These are phyloP conservation scores for Rambutsinella grinnellia DNA, from an alignment of 2,888 invertebrate species.

Conservation along the genomic window DNA sequence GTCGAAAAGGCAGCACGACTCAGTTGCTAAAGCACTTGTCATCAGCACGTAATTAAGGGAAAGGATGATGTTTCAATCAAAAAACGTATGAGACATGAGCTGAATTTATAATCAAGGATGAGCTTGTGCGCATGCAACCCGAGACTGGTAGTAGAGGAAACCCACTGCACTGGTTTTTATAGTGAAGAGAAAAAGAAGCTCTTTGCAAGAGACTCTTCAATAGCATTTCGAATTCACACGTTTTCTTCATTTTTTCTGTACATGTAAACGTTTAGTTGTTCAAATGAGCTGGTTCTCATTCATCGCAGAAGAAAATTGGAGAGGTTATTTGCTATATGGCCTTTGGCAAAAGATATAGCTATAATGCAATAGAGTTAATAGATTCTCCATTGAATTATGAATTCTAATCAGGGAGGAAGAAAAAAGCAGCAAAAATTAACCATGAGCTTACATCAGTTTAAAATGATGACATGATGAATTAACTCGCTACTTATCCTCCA, in stretches of 20 bases:
- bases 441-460: slow-evolving; percentile 10
- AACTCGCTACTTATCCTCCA: neutral
- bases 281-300: slow-evolving; percentile 1
- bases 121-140: neutral
- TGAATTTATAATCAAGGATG: slow-evolving; percentile 61
- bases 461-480: slow-evolving; percentile 49
- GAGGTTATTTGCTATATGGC: slow-evolving; percentile 20
- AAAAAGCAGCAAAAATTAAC: slow-evolving; percentile 17
- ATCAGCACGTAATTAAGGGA: slow-evolving; percentile 55
- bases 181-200: neutral
- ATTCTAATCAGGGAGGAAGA: slow-evolving; percentile 45
- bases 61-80: slow-evolving; percentile 63
- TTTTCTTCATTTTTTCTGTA: too few relatives aligned
- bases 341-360: too few relatives aligned
- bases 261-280: too few relatives aligned
- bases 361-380: neutral
- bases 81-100: slow-evolving; percentile 56
- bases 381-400: slow-evolving; percentile 1
- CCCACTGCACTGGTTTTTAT: neutral
- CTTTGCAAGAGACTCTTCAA: neutral
- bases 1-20: slow-evolving; percentile 27
- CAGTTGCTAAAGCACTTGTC: slow-evolving; percentile 44
- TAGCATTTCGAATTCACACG: too few relatives aligned
- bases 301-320: neutral
- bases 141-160: too few relatives aligned